Base-by-base conservation (phyloP, 2,113 vertebrate genomes). In the Illadopsis cleaveri region DNA sequence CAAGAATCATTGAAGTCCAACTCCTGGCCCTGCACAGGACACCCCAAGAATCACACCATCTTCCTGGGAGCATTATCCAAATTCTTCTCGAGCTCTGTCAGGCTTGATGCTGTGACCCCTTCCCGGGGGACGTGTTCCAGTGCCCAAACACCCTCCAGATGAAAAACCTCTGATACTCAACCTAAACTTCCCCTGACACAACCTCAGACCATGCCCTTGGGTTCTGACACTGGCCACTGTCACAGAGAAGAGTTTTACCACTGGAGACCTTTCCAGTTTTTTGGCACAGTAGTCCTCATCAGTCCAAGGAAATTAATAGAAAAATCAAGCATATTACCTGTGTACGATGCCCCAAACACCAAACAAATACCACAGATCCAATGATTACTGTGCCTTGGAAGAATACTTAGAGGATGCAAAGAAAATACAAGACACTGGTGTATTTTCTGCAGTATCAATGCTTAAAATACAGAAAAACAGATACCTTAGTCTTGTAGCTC, bases 331-430 rank as follows among this genome's bases (percentile, higher is more conserved):
- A 19, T 22, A 37, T 64, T 37, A 25, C 14, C 40, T 12, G 12
- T 5, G 4, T 53, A 3, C 1, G 0, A 44, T 14, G 4, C 17
- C 33, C 56, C 58, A 86, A 71, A 50, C 3, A 69, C 6, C 7
- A 53, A 76, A 6, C 2, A 71, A 1, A 25, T 53, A 15, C 6
- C 8, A 37, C 17, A 88, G 25, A 45, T 65, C 7, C 13, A n/a
- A 12, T 45, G n/a, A 82, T 48, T 56, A 37, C 7, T 73, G 6
- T 40, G 10, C 12, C 7, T n/a, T 75, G 15, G n/a, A 87, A 78
- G 18, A 78, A 35, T 23, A 31, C 1, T 35, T 45, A 5, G 5
- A 77, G 6, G 5, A 27, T 44, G 5, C 17, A 72, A 60, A 69
- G 33, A 72, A 60, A 83, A 69, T 0, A 1, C 10, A 66, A 53